phyloP scores from a whole-genome alignment of 2,113 vertebrate genomes.

The Austrofundulus limnaeus region DNA sequence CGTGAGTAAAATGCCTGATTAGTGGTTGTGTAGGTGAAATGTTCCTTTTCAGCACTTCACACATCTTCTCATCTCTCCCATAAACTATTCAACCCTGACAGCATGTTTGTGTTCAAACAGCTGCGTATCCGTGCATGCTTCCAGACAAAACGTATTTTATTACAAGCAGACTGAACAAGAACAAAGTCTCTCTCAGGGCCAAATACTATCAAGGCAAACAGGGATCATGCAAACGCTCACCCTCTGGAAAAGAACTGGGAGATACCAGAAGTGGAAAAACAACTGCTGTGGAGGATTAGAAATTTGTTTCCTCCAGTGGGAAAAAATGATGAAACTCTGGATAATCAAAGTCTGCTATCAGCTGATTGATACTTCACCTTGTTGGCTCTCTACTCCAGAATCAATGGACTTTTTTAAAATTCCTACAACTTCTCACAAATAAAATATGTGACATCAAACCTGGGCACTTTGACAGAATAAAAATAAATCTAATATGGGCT shows the following conservation, averaged over 20 bases:
- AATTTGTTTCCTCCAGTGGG: conserved; percentile 11
- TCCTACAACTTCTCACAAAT: conserved; percentile 33
- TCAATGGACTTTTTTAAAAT: conserved; percentile 4
- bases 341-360: conserved; percentile 24
- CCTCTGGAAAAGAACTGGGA: conserved; percentile 18
- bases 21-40: not conserved
- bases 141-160: conserved; percentile 3
- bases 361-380: conserved; percentile 46
- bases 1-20: not conserved
- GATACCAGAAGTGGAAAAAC: conserved; percentile 5
- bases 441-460: conserved; percentile 24
- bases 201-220: conserved; percentile 13
- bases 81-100: not conserved
- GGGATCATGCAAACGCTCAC: conserved; percentile 25
- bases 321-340: conserved; percentile 32
- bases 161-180: conserved; percentile 10
- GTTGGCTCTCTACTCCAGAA: conserved; percentile 4
- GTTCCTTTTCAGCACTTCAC: not conserved
- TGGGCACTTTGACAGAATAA: conserved; percentile 6
- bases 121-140: not conserved
- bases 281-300: conserved; percentile 37
- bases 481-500: not conserved
- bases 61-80: not conserved
- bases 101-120: not conserved
- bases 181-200: conserved; percentile 26